Evolutionary conservation across 2,113 vertebrate species (phyloP).

Genomic region (Caracal caracal): DNA sequence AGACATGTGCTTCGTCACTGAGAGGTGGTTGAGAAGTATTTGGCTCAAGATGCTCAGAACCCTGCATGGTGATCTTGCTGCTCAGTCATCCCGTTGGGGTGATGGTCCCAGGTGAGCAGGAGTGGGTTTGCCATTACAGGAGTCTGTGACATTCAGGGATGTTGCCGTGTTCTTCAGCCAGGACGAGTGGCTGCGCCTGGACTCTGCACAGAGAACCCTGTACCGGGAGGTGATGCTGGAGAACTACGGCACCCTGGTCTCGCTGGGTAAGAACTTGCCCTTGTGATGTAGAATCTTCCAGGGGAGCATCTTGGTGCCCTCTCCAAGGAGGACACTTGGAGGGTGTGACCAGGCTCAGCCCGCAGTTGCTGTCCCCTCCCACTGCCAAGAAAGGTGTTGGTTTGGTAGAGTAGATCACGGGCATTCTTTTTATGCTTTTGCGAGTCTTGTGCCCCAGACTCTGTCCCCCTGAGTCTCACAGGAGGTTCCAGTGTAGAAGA

Average conservation of each 20-base stretch:
- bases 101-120: neutral
- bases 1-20: neutral
- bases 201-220: constrained; percentile 62
- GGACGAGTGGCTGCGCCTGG: constrained; percentile 74
- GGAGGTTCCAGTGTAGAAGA: neutral
- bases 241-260: constrained; percentile 72
- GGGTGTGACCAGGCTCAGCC: neutral
- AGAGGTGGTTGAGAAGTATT: neutral
- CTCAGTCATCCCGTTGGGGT: neutral
- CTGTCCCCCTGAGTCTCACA: neutral
- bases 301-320: neutral
- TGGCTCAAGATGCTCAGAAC: neutral
- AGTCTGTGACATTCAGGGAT: constrained; percentile 72
- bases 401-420: neutral
- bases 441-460: neutral
- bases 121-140: constrained; percentile 65
- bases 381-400: rapidly evolving
- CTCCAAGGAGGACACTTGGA: neutral
- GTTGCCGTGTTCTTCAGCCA: constrained; percentile 78
- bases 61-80: neutral
- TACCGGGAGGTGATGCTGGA: constrained; percentile 80
- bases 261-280: constrained; percentile 63
- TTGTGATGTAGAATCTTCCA: neutral
- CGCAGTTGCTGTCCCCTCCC: rapidly evolving
- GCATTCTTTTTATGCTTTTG: neutral